Evolutionary conservation across 2,888 invertebrate genomes (phyloP).

Genomic region (Minunthozetes semirufus): DNA sequence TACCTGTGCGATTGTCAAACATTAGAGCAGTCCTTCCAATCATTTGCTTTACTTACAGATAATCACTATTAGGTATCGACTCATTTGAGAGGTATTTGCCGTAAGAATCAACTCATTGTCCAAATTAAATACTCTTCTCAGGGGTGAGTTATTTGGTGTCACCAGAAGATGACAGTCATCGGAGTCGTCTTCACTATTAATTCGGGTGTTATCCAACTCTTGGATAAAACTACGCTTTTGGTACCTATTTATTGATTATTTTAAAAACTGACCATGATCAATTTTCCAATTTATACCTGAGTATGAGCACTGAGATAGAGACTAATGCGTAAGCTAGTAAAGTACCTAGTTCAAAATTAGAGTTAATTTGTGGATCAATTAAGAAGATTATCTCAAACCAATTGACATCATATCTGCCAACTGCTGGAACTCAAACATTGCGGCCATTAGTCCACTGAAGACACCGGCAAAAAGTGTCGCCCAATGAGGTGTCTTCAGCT

Average conservation of each 20-base stretch:
- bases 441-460: conserved; percentile 50
- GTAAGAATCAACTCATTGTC: not conserved
- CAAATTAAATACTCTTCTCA: not conserved
- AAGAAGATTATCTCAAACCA: conserved; percentile 44
- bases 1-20: not conserved
- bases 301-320: conserved; percentile 49
- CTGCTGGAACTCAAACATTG: conserved; percentile 48
- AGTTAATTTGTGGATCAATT: not conserved
- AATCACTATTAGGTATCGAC: not conserved
- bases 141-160: not conserved
- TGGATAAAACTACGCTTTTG: not conserved
- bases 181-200: not conserved
- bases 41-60: not conserved
- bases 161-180: not conserved
- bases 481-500: conserved; percentile 51
- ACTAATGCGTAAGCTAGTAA: conserved; percentile 51
- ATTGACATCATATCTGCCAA: conserved; percentile 53
- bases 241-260: not conserved
- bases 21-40: not conserved
- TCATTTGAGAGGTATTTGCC: not conserved
- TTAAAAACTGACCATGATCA: not conserved
- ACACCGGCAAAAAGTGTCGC: conserved; percentile 51
- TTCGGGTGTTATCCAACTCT: not conserved
- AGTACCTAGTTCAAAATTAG: no score
- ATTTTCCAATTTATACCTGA: conserved; percentile 41